phyloP scores from a whole-genome alignment of 2,797 vertebrate species.

The Orientallactaga sibirica region DNA sequence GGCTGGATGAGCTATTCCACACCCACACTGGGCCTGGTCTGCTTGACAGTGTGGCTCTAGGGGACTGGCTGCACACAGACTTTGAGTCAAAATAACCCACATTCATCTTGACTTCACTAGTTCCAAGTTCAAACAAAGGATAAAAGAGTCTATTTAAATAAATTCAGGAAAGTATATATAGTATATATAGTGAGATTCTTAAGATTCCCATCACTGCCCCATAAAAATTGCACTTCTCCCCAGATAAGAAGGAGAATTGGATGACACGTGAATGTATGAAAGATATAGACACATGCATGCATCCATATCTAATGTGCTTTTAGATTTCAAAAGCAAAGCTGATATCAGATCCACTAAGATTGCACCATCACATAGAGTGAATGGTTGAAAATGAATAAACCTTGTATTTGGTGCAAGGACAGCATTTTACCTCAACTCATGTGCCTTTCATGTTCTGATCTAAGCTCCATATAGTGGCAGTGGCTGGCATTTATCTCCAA shows the following conservation, averaged over 20 bases:
- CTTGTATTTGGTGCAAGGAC: not conserved
- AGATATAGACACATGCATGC: not conserved
- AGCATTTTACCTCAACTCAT: constrained; percentile 7
- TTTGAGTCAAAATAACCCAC: not conserved
- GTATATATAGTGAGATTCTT: too few relatives aligned
- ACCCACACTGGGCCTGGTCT: not conserved
- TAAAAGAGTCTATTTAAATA: not conserved
- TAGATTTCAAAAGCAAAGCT: not conserved
- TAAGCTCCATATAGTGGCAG: constrained; percentile 1
- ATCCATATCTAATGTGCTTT: constrained; percentile 28
- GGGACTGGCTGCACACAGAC: not conserved
- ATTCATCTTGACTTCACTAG: not conserved
- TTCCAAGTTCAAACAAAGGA: not conserved
- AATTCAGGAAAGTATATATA: too few relatives aligned
- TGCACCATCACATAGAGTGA: not conserved
- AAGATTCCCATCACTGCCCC: too few relatives aligned
- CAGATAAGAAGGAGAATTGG: too few relatives aligned
- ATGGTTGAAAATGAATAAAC: not conserved
- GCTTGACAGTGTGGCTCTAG: too few relatives aligned
- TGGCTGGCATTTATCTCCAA: not conserved
- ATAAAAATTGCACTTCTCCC: too few relatives aligned
- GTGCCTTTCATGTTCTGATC: not conserved
- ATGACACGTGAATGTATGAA: too few relatives aligned
- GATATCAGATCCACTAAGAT: not conserved
- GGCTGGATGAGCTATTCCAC: not conserved